Percentiles rank a stretch among this genome's conserved stretches.
These are phyloP conservation scores for Drosophila cracens DNA, from an alignment of 2,888 invertebrate genomes.

Conservation along the genomic window DNA sequence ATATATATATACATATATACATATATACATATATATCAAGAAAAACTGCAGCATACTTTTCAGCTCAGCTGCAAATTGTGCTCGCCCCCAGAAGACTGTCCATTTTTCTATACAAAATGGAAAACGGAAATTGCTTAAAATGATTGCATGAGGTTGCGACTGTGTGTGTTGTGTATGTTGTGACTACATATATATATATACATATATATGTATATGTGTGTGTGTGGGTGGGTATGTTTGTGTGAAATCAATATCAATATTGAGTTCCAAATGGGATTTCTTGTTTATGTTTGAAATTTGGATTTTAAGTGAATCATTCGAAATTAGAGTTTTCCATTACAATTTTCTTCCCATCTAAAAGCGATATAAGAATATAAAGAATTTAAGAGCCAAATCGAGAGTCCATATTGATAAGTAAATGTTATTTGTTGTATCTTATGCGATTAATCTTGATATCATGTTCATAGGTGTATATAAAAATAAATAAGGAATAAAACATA, in stretches of 20 bases:
- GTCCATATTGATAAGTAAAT: neutral
- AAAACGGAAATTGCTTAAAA: constrained; percentile 40
- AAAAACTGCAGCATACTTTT: constrained; percentile 50
- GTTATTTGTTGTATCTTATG: neutral
- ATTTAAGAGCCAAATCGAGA: neutral
- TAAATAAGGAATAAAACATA: neutral
- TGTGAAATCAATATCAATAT: constrained; percentile 40
- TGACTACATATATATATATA: too few relatives aligned
- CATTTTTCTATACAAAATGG: constrained; percentile 34
- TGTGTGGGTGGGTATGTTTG: neutral
- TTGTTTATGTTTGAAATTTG: constrained; percentile 2
- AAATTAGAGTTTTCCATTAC: neutral
- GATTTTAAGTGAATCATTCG: neutral
- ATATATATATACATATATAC: neutral
- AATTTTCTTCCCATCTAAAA: neutral
- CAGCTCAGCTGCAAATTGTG: constrained; percentile 26
- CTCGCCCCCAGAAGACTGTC: constrained; percentile 14
- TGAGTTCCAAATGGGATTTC: constrained; percentile 17
- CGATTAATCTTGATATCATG: neutral
- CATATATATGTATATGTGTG: neutral
- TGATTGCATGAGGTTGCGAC: constrained; percentile 24
- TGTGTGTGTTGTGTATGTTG: constrained; percentile 4
- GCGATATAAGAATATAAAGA: neutral
- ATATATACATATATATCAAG: constrained; percentile 28
- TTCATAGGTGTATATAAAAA: too few relatives aligned